Evolutionary conservation across 2,113 vertebrate species (phyloP).

Genomic region (Poecile atricapillus): DNA sequence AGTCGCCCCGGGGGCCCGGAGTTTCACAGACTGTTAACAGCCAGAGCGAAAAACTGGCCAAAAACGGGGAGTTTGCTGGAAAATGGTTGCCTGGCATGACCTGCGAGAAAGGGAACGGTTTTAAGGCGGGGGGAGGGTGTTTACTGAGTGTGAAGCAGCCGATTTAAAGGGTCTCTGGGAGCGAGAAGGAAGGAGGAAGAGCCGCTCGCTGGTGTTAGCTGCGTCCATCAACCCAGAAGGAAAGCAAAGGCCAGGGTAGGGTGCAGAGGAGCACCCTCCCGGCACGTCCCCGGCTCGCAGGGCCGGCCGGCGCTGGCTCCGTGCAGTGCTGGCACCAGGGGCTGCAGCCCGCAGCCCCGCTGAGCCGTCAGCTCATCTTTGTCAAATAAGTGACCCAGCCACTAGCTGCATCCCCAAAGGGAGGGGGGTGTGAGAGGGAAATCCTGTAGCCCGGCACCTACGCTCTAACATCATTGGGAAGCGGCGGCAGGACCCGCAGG

Average conservation of each 20-base stretch:
- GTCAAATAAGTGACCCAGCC: background rate
- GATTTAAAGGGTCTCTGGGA: background rate
- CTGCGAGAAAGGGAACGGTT: background rate
- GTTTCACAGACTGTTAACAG: constrained; percentile 12
- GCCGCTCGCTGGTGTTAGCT: background rate
- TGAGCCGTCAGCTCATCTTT: background rate
- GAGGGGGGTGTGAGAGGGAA: background rate
- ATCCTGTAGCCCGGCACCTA: background rate
- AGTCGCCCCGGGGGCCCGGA: background rate
- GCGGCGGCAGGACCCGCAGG: background rate
- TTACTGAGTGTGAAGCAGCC: background rate
- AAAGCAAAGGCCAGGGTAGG: background rate
- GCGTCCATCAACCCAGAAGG: background rate
- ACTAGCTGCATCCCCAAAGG: background rate
- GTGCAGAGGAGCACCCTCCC: background rate
- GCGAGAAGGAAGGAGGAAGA: background rate
- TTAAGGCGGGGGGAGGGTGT: background rate
- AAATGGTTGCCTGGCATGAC: background rate
- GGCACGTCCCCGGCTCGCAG: background rate
- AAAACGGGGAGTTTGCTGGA: background rate
- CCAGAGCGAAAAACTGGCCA: background rate
- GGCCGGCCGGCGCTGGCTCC: background rate
- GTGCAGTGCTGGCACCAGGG: background rate
- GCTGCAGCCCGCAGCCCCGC: background rate
- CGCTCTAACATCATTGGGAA: background rate